A percentile compares a stretch with the other conserved stretches of the same genome.
Conservation (phyloP, 2,113 vertebrate species). For the Calidris pugnax region DNA sequence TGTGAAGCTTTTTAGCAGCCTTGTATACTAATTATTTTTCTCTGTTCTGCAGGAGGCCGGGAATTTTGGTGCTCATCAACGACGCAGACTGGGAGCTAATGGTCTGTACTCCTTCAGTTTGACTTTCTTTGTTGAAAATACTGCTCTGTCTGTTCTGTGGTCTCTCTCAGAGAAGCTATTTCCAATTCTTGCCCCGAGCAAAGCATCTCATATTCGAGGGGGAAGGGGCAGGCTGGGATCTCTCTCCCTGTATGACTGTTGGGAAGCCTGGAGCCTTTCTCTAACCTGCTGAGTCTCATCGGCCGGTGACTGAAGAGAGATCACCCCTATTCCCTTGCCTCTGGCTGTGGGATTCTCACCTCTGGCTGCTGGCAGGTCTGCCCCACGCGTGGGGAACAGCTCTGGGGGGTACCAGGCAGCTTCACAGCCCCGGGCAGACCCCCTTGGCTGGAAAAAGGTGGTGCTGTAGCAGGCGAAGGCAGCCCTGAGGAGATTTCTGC, state of each 20-base stretch:
- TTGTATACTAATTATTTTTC: slow-evolving; percentile 47
- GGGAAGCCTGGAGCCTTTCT: background rate
- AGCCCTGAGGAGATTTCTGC: background rate
- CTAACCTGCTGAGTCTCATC: slow-evolving; percentile 28
- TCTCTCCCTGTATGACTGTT: background rate
- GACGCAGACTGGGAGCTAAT: slow-evolving; percentile 98
- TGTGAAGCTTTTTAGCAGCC: slow-evolving; percentile 19
- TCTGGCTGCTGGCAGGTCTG: background rate
- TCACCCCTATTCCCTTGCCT: background rate
- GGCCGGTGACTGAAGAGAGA: background rate
- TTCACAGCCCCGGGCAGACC: background rate
- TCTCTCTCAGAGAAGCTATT: slow-evolving; percentile 23
- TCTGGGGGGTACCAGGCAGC: background rate
- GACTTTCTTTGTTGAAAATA: slow-evolving; percentile 35
- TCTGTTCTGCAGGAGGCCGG: slow-evolving; percentile 87
- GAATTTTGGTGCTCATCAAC: slow-evolving; percentile 96
- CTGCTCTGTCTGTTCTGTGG: background rate
- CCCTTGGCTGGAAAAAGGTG: background rate
- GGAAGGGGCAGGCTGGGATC: slow-evolving; percentile 25
- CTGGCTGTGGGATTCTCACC: background rate
- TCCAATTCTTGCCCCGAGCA: slow-evolving; percentile 32
- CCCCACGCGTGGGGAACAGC: too few species aligned
- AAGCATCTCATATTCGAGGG: slow-evolving; percentile 2
- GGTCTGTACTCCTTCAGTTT: slow-evolving; percentile 81
- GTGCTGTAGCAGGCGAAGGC: background rate